Evolutionary conservation across 1,140 invertebrate species (phyloP), one percentile per base, ranked within the genome.

Genomic region (Conus ventricosus): DNA sequence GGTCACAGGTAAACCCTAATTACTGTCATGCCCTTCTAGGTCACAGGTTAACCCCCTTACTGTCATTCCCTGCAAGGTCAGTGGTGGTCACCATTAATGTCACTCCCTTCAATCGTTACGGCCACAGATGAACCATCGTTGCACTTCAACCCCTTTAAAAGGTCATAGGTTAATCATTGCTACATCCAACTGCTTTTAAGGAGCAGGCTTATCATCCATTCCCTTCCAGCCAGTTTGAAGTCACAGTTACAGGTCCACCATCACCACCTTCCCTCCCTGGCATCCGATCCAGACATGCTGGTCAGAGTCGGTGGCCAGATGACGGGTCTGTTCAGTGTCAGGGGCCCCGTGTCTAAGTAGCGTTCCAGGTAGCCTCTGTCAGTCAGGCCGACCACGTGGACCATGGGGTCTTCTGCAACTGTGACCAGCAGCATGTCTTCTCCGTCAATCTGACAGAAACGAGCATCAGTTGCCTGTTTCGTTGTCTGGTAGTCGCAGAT

Each of bases 341-440:
- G 11, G 55, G 81, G 54, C 81, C 81, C 53, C 3, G 51, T 83
- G n/a, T 83, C 54, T 53, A 83, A 53, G 54, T 83, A 83, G 51
- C 81, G 4, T 5, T 55, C 81, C 10, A 83, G 55, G 20, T 17
- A 51, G 23, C 81, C 15, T 27, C 81, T 53, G 17, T 83, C 81
- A 27, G 53, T 55, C 11, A n/a, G 54, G 23, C 55, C 81, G 4
- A 83, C 53, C 53, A 83, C 53, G 81, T 83, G 81, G 0, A 83
- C 23, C 54, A 10, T 55, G 53, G 54, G 1, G 54, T 83, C 81
- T 11, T 57, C 81, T 20, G 5, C 23, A 51, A 83, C 81, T n/a
- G 25, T 15, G 53, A 83, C 81, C 53, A 83, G 17, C 81, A 83
- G 81, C 81, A 83, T 55, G 54, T 83, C 81, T n/a, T 25, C 2